Base-by-base conservation (phyloP, 2,113 vertebrate genomes). In the Rhineura floridana region DNA sequence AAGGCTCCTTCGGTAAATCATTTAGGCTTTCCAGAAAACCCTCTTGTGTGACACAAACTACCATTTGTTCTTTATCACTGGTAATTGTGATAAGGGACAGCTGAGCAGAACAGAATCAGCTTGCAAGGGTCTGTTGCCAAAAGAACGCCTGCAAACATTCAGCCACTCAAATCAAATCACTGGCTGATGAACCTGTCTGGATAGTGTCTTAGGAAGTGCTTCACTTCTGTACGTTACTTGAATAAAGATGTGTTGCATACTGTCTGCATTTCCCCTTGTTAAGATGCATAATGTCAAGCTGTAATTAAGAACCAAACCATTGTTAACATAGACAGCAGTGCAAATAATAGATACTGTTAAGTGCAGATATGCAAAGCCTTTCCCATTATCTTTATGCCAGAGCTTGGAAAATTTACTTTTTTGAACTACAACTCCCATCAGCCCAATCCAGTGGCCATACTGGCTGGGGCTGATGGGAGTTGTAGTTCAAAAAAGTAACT, bases 21-120 rank as follows among this genome's bases (percentile, higher is more conserved):
- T 33, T 91, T 87, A 82, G 23, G 83, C 87, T 89, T 85, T 33
- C 55, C 33, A 46, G 55, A 69, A 70, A 48, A 62, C 39, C 33
- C 65, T 85, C 77, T 89, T 85, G 81, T 88, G 80, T 69, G 91
- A 88, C 9, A 62, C 39, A 36, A 63, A 95, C 83, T 63, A 91
- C 46, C 87, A 75, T 83, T 91, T 87, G 90, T 88, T 79, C 88
- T 90, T 36, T 92, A 85, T 59, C 89, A 84, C 0, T 0, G 81
- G 86, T 85, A 69, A 90, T 83, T 91, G 86, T 90, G 73, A 70
- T n/a, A 90, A 89, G 80, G 48, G 44, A 48, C n/a, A 90, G n/a
- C 50, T 81, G 82, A 91, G 88, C 89, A 86, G 12, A 70, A 52
- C 48, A 86, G 77, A 84, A 82, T 63, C 91, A 85, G 28, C 91